Conservation (phyloP, 2,888 invertebrate genomes). For the Chaetogeoica ovagalla region DNA sequence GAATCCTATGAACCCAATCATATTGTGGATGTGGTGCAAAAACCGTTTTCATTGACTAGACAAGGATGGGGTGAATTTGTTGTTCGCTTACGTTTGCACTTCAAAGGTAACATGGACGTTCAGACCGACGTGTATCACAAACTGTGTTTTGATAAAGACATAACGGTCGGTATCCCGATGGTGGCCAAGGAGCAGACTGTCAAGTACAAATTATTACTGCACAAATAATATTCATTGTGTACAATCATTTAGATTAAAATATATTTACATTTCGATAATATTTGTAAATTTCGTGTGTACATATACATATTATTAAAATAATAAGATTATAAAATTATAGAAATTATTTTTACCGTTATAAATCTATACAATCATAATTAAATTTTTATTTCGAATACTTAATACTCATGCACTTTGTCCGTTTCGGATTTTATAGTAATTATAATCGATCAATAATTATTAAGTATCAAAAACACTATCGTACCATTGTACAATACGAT, state of each 20-base stretch:
- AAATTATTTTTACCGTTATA: not conserved
- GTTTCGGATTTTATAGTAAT: too few species aligned
- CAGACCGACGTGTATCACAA: slow-evolving; percentile 46
- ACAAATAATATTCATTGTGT: slow-evolving; percentile 12
- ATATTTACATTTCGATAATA: not conserved
- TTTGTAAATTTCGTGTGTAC: not conserved
- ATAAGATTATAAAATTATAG: not conserved
- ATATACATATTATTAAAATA: not conserved
- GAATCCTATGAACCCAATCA: slow-evolving; percentile 52
- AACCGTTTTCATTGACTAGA: slow-evolving; percentile 51
- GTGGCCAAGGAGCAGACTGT: slow-evolving; percentile 45
- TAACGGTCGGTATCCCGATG: slow-evolving; percentile 37
- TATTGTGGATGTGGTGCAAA: slow-evolving; percentile 36
- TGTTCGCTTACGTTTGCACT: slow-evolving; percentile 37
- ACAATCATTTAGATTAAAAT: not conserved
- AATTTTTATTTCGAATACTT: not conserved
- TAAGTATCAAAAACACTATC: too few species aligned
- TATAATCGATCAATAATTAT: too few species aligned
- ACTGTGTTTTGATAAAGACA: slow-evolving; percentile 34
- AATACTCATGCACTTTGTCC: too few species aligned
- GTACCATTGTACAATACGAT: too few species aligned
- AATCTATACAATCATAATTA: not conserved
- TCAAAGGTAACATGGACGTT: slow-evolving; percentile 46
- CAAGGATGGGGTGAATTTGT: slow-evolving; percentile 53
- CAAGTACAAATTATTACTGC: slow-evolving; percentile 39